Conservation (phyloP, 2,888 invertebrate species). For the Subacronicta megacephala region DNA sequence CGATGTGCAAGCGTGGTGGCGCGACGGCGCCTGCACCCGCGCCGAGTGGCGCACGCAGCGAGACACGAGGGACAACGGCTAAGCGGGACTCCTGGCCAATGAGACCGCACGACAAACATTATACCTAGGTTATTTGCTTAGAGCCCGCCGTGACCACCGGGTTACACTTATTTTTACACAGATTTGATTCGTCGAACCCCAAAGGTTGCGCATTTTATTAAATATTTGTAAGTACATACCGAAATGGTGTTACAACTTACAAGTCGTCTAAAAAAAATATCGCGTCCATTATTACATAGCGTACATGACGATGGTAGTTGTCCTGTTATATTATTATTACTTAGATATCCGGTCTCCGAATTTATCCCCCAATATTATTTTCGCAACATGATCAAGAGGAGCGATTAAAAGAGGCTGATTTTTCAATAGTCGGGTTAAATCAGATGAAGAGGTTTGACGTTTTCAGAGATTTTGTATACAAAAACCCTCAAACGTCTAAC, state of each 20-base stretch:
- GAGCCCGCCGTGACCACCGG: constrained; percentile 29
- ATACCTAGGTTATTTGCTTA: constrained; percentile 43
- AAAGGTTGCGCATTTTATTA: constrained; percentile 25
- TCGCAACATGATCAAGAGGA: constrained; percentile 48
- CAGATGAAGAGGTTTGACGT: no score
- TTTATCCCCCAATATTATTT: constrained; percentile 50
- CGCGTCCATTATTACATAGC: constrained; percentile 51
- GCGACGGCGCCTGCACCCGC: constrained; percentile 92
- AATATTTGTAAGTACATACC: no score
- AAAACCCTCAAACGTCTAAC: no score
- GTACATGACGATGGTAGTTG: constrained; percentile 27
- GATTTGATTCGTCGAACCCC: constrained; percentile 18
- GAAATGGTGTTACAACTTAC: no score
- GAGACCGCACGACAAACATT: constrained; percentile 3
- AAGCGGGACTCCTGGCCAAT: constrained; percentile 30
- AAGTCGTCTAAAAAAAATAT: constrained; percentile 39
- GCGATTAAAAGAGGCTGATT: constrained; percentile 36
- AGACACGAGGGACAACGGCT: constrained; percentile 62
- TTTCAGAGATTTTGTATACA: no score
- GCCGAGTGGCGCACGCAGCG: constrained; percentile 72
- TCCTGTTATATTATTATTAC: constrained; percentile 43
- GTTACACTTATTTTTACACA: constrained; percentile 30
- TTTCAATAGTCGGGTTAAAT: no score
- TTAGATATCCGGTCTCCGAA: constrained; percentile 48
- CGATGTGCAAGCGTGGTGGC: constrained; percentile 98